Base-by-base conservation (phyloP, 2,113 vertebrate genomes). In the Daphoenositta chrysoptera region DNA sequence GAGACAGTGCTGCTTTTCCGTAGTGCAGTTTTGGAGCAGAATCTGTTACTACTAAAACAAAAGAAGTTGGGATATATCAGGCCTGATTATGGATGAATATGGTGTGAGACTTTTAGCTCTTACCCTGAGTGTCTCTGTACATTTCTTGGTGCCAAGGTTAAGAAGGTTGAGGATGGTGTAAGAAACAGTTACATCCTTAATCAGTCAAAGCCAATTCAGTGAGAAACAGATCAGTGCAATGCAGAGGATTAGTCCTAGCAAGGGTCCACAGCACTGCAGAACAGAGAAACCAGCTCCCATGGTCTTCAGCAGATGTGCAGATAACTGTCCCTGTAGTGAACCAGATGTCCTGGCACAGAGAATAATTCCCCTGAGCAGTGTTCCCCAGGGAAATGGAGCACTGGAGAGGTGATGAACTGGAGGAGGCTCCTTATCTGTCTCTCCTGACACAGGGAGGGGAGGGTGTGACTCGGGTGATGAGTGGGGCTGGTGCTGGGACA, bases 401-500 rank as follows among this genome's bases (percentile, higher is more conserved):
- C 56, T 51, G 54, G 51, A 63, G 44, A 66, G 42, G 31, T 27
- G 48, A 17, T 28, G 37, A 60, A 39, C n/a, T 40, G 73, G 28
- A 16, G 39, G 39, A 30, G 31, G 10, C 16, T 73, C 13, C 4
- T 6, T 14, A 16, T 65, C 53, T 16, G 4, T 27, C 18, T 78
- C 15, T 53, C 22, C 17, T 58, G 56, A 35, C 0, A 1, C 60
- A 31, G 61, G 17, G 8, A n/a, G 10, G 3, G 8, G 8, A 33
- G 42, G 11, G 5, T 65, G 33, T 31, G 26, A 56, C 33, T 44
- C 35, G 58, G 15, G 16, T 28, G 16, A 15, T 66, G 23, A 51
- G 26, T 0, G 15, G 31, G 16, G 28, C 5, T 13, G 33, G 11
- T 11, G 35, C 11, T 37, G 66, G 56, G 65, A 27, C 3, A 40